Base-by-base conservation (phyloP, 2,888 invertebrate genomes). In the Lycophotia porphyrea region DNA sequence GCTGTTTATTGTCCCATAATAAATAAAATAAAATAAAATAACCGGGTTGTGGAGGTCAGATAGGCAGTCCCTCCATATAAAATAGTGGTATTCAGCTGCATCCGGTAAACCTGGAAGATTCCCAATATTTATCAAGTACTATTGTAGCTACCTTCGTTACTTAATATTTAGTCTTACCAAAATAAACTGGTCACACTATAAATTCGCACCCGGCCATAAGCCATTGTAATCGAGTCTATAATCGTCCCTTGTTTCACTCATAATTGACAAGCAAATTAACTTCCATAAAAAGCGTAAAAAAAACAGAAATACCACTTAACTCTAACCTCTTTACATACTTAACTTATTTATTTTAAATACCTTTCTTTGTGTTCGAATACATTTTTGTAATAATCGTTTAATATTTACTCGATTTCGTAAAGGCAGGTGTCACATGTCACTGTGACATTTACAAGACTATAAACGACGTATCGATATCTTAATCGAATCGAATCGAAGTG, bases 381-480 rank as follows among this genome's bases (percentile, higher is more conserved):
- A 24, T 24, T 52, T 61, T 79, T 69, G 42, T 47, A 70, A 67
- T 84, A 81, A 82, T 63, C 58, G 71, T 58, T 71, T 77, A 71
- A 77, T 70, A 76, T 77, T 81, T 58, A 76, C 39, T 77, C 82
- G 71, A 81, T 81, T 81, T 66, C 42, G 31, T 58, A 31, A 61
- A 31, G 73, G 73, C 82, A 83, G 85, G 82, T 83, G 82, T 47
- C 84, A 82, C 77, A 49, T 73, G 60, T 71, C 73, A 85, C n/a
- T 27, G 18, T 82, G 85, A 85, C 82, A 82, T 85, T 83, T 74
- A 71, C 39, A 24, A 31, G 71, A 68, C 58, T 49, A 13, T 58
- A 67, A 76, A 60, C 61, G 55, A 71, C 63, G 60, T 31, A 74
- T 85, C 82, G 82, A 76, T 85, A 76, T 64, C 13, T 11, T 73